These are phyloP conservation scores for Diglossa brunneiventris DNA, from an alignment of 2,113 vertebrate genomes.

Conservation along the genomic window DNA sequence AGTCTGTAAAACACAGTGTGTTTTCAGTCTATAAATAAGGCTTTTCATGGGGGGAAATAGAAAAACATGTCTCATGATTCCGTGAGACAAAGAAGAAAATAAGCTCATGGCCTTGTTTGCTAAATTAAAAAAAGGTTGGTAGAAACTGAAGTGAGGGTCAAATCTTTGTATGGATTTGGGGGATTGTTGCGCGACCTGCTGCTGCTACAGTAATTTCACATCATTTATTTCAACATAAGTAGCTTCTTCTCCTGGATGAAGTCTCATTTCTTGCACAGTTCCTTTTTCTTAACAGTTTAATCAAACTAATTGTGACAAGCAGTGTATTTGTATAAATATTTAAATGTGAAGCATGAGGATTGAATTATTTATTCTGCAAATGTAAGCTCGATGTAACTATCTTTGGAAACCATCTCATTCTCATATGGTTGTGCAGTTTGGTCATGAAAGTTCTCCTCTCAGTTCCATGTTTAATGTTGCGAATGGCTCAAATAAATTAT, in stretches of 20 bases:
- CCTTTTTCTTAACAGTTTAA: constrained; percentile 58
- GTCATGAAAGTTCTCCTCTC: not conserved
- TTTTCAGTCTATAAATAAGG: not conserved
- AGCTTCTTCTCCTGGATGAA: constrained; percentile 17
- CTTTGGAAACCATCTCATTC: constrained; percentile 43
- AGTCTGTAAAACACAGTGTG: not conserved
- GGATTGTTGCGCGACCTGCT: not conserved
- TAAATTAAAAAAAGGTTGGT: not conserved
- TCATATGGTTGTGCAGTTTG: not conserved
- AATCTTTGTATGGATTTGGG: not conserved
- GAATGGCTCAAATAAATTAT: constrained; percentile 3
- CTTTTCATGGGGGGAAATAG: not conserved
- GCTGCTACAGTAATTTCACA: not conserved
- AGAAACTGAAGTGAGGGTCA: not conserved
- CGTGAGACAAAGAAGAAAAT: not conserved
- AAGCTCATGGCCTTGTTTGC: not conserved
- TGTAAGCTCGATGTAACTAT: constrained; percentile 37
- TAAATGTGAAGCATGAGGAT: constrained; percentile 48
- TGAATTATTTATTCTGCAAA: constrained; percentile 64
- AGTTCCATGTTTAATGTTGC: not conserved
- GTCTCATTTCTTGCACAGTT: constrained; percentile 32
- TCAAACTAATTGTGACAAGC: constrained; percentile 58
- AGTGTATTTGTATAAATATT: constrained; percentile 65
- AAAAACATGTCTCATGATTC: not conserved
- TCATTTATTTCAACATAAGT: constrained; percentile 25